phyloP scores from a whole-genome alignment of 2,888 invertebrate species.

The Amblyjoppa proteus region DNA sequence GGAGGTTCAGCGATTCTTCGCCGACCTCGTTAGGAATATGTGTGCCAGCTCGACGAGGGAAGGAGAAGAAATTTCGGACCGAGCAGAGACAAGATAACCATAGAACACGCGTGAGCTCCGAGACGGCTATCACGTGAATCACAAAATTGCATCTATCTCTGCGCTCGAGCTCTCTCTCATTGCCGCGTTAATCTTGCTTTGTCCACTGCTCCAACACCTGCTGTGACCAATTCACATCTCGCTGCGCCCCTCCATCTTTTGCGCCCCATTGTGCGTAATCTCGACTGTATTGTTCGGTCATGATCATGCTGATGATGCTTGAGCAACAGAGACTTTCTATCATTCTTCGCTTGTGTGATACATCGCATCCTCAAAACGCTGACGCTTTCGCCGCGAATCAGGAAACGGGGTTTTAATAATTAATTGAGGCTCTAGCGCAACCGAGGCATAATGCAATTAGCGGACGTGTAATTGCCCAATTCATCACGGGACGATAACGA shows the following conservation, averaged over 20 bases:
- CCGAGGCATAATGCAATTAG: conserved; percentile 36
- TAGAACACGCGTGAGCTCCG: background rate
- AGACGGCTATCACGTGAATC: conserved; percentile 43
- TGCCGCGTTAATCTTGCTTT: conserved; percentile 46
- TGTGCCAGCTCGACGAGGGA: background rate
- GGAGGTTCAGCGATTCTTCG: conserved; percentile 28
- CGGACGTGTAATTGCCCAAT: conserved; percentile 54
- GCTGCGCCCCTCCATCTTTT: conserved; percentile 7
- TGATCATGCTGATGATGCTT: conserved; percentile 28
- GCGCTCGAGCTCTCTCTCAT: conserved; percentile 17
- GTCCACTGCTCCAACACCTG: conserved; percentile 46
- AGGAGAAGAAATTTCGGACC: conserved; percentile 19
- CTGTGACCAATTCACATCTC: conserved; percentile 15
- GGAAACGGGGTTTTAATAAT: conserved; percentile 36
- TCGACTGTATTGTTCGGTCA: conserved; percentile 15
- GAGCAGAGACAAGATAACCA: background rate
- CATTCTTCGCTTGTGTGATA: background rate
- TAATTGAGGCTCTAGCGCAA: conserved; percentile 29
- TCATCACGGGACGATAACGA: conserved; percentile 51
- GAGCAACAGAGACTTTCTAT: conserved; percentile 24
- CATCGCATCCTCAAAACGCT: background rate
- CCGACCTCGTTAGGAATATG: conserved; percentile 26
- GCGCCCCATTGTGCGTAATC: conserved; percentile 39
- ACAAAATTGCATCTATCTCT: conserved; percentile 26
- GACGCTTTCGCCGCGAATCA: background rate